Evolutionary conservation across 2,888 invertebrate genomes (phyloP).

Genomic region (Troides helena): DNA sequence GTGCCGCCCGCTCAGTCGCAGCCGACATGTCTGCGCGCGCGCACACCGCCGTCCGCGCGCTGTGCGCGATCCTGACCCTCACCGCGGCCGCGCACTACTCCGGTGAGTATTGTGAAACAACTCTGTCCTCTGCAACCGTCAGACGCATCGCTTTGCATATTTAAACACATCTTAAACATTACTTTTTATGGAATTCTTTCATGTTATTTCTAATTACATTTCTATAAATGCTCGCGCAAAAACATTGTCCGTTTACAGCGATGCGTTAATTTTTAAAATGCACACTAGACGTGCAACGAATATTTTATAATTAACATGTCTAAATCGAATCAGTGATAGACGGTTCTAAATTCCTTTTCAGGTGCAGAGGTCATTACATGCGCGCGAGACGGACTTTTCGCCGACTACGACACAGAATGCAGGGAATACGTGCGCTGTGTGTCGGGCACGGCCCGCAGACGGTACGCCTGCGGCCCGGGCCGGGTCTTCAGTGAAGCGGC

Average conservation of each 20-base stretch:
- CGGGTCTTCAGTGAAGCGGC: slow-evolving; percentile 68
- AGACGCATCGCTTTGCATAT: slow-evolving; percentile 11
- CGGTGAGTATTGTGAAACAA: slow-evolving; percentile 51
- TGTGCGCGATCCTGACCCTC: slow-evolving; percentile 39
- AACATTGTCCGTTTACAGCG: slow-evolving; percentile 17
- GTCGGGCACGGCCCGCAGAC: slow-evolving; percentile 50
- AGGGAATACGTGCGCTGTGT: slow-evolving; percentile 70
- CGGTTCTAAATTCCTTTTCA: slow-evolving; percentile 41
- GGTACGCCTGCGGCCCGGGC: slow-evolving; percentile 62
- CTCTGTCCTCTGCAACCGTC: slow-evolving; percentile 10
- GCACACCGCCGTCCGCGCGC: slow-evolving; percentile 43
- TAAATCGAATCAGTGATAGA: slow-evolving; percentile 12
- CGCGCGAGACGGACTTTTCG: slow-evolving; percentile 64
- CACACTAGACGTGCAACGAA: slow-evolving; percentile 15
- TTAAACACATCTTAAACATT: slow-evolving; percentile 8
- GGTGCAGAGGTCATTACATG: slow-evolving; percentile 55
- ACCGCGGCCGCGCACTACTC: slow-evolving; percentile 40
- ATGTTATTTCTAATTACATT: neutral
- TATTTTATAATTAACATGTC: slow-evolving; percentile 9
- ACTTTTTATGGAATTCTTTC: neutral
- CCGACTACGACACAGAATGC: slow-evolving; percentile 69
- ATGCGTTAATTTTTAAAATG: slow-evolving; percentile 27
- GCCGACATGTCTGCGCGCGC: slow-evolving; percentile 71
- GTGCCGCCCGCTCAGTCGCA: slow-evolving; percentile 53
- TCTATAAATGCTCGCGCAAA: slow-evolving; percentile 4